phyloP scores from a whole-genome alignment of 30 jellyfish, hydroid and myxozoan genomes.

The Rhopilema esculentum region DNA sequence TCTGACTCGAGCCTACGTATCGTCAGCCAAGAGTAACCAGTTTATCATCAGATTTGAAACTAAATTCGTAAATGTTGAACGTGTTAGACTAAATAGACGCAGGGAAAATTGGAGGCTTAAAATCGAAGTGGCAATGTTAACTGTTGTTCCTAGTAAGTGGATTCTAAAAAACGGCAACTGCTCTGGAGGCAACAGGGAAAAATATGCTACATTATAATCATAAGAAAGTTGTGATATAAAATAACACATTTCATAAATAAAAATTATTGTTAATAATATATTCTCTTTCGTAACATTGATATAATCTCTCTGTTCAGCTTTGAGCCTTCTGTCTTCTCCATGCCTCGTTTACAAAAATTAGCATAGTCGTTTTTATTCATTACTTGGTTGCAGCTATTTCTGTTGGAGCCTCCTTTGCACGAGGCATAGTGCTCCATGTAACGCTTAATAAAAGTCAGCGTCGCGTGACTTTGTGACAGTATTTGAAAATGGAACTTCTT shows the following conservation, averaged over 20 bases:
- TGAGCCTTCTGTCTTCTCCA: conserved; percentile 12
- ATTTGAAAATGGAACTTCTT: conserved; percentile 78
- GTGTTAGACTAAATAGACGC: no score
- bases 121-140: no score
- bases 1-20: no score
- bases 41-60: no score
- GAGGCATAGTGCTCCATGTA: conserved; percentile 74
- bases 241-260: neutral
- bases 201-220: no score
- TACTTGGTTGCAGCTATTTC: conserved; percentile 35
- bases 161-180: no score
- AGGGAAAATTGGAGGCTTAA: no score
- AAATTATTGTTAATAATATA: conserved; percentile 24
- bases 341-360: conserved; percentile 51
- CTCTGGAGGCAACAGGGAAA: no score
- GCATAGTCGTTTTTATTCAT: conserved; percentile 52
- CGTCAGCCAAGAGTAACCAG: no score
- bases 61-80: no score
- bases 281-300: conserved; percentile 28
- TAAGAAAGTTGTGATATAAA: no score
- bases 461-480: conserved; percentile 85
- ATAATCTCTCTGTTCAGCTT: conserved; percentile 46
- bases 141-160: no score
- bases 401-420: conserved; percentile 57
- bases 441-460: conserved; percentile 62